Conservation (phyloP, 92 coral and sea anemone genomes). For the Palythoa grandis region DNA sequence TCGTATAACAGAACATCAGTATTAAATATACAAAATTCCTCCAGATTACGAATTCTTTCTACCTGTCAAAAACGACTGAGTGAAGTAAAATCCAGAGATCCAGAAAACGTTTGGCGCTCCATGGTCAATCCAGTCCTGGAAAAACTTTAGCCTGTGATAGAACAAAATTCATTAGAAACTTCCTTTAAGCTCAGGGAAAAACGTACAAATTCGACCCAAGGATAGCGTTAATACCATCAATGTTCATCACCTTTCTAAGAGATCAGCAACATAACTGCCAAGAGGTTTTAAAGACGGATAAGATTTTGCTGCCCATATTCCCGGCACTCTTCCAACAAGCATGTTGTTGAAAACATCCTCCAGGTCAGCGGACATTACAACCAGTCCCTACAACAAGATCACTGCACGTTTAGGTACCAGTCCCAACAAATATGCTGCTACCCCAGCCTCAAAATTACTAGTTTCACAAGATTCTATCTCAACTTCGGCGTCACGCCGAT, state of each 20-base stretch:
- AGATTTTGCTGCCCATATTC: conserved; percentile 99
- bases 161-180: neutral
- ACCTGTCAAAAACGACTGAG: conserved; percentile 99
- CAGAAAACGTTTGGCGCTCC: conserved; percentile 98
- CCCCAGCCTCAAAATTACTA: no score
- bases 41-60: neutral
- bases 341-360: conserved; percentile 99
- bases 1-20: neutral
- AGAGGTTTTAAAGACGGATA: conserved; percentile 98
- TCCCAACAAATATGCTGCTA: neutral
- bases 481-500: no score
- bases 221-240: neutral
- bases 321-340: conserved; percentile 97
- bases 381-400: conserved; percentile 75
- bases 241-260: conserved; percentile 80
- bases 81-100: conserved; percentile 97
- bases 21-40: neutral
- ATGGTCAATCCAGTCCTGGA: conserved; percentile 98
- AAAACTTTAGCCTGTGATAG: conserved; percentile 79
- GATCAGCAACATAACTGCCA: conserved; percentile 95
- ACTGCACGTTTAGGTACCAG: neutral
- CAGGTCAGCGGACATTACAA: conserved; percentile 98
- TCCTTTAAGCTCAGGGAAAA: neutral
- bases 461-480: no score
- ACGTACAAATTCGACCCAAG: no score